A percentile compares a stretch with the other conserved stretches of the same genome.
These are phyloP conservation scores for Toxotes chatareus DNA, from an alignment of 2,113 vertebrate species.

Conservation along the genomic window DNA sequence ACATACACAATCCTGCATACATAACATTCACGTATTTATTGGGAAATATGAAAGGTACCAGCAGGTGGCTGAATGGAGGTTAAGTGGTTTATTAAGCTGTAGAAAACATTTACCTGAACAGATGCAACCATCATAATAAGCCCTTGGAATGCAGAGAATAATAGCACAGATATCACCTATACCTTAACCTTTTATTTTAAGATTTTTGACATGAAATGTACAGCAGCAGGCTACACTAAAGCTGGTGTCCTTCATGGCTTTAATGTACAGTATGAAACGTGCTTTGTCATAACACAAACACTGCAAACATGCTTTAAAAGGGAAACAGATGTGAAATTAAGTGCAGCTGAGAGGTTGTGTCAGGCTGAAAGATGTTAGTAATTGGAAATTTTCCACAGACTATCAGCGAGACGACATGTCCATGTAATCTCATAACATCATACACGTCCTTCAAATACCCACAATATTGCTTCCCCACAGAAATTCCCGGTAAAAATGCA, in stretches of 20 bases:
- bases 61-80: slow-evolving; percentile 1
- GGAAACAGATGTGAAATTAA: slow-evolving; percentile 30
- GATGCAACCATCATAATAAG: not conserved
- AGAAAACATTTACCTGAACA: not conserved
- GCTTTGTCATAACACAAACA: not conserved
- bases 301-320: slow-evolving; percentile 12
- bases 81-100: slow-evolving; percentile 1
- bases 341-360: slow-evolving; percentile 5
- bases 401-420: slow-evolving; percentile 22
- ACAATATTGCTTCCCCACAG: not conserved
- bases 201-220: not conserved
- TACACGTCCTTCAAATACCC: slow-evolving; percentile 28
- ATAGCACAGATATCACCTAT: not conserved
- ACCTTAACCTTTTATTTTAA: not conserved
- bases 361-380: slow-evolving; percentile 21
- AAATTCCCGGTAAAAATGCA: slow-evolving; percentile 31
- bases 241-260: not conserved
- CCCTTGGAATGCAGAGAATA: not conserved
- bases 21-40: not conserved
- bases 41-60: slow-evolving; percentile 5
- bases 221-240: not conserved
- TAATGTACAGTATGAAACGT: not conserved
- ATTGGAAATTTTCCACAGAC: slow-evolving; percentile 45
- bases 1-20: not conserved
- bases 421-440: slow-evolving; percentile 33